Evolutionary conservation across 2,888 invertebrate genomes (phyloP), one percentile per base, ranked within the genome.

Genomic region (Rhamphomyia laevipes): DNA sequence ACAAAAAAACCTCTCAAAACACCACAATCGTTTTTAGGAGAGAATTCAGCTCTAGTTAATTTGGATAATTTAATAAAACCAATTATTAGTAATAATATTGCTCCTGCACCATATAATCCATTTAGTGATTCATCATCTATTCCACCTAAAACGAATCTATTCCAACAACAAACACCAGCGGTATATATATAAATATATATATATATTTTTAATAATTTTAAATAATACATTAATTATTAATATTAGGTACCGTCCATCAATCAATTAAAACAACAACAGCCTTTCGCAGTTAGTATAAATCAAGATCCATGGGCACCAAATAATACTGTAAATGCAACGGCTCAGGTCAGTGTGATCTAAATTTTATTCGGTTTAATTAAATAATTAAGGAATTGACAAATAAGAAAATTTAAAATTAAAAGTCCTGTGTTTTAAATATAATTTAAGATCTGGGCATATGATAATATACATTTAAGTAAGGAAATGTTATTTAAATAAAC

Each of bases 11-110:
- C 65, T 54, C 63, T 66, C 49, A 95, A 94, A 73, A 94, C 93
- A 46, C 95, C 96, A 3, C 90, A 92, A 59, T 84, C 88, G 62
- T 99, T 99, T 75, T 81, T 99, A 47, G 97, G 97, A 42, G 94
- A 94, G 73, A 96, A 99, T 74, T 93, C 93, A 12, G 81, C 86
- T 59, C 80, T 99, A 60, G 97, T 99, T 55, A 97, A 99, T 78
- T 78, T 99, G 70, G 97, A 99, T 75, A 92, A 96, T 68, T 80
- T 99, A 65, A 89, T 99, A 60, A 82, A 78, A 59, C 75, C 80
- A 53, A 69, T 66, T 47, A 61, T 63, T 52, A 61, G 67, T 17
- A 63, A 60, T 43, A 65, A 63, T 55, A 48, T 62, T 51, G 62
- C 56, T 48, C 56, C 62, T 50, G 59, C 56, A 45, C 61, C 62